Evolutionary conservation across 2,113 vertebrate genomes (phyloP), one percentile per base, ranked within the genome.

Genomic region (Dipodomys spectabilis): DNA sequence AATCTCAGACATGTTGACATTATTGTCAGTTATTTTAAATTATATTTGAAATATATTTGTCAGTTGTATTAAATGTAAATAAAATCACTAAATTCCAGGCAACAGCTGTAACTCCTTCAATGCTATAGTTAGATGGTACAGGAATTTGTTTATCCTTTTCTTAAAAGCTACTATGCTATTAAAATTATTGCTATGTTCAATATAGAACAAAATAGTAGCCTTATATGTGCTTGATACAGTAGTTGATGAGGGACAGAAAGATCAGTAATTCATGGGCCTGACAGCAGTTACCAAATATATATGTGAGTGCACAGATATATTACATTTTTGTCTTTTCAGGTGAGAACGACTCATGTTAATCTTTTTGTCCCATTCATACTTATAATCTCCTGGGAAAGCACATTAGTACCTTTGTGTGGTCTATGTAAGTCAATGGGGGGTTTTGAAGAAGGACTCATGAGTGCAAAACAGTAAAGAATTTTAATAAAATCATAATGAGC

Each of bases 31-130:
- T 94, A 32, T 65, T 53, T 78, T 22, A 39, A 39, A 39, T 39
- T 39, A 39, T 39, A 39, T 39, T 39, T 53, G 45, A 30, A 69
- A 44, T 84, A 25, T 68, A 35, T 10, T 28, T 86, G 0, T 39
- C 79, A 30, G 15, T 93, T 78, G 6, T 80, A 83, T 85, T 93
- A 82, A 80, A 53, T 53, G 49, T 72, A 82, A 92, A 88, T 15
- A 87, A 92, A 81, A 65, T 74, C 6, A 32, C 27, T 72, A 84
- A 64, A 69, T 90, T 78, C 18, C 13, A 87, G 25, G 77, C 25
- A 78, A 78, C 15, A 92, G 1, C 39, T 73, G 2, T 27, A 35
- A 64, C 13, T 68, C 2, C 65, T 65, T 95, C 25, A 73, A 0
- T 18, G 25, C 13, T 95, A 62, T 65, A 65, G 89, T 82, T 82